Evolutionary conservation across 30 jellyfish, hydroid and myxozoan genomes (phyloP), one percentile per base, ranked within the genome.

Genomic region (Rhopilema esculentum): DNA sequence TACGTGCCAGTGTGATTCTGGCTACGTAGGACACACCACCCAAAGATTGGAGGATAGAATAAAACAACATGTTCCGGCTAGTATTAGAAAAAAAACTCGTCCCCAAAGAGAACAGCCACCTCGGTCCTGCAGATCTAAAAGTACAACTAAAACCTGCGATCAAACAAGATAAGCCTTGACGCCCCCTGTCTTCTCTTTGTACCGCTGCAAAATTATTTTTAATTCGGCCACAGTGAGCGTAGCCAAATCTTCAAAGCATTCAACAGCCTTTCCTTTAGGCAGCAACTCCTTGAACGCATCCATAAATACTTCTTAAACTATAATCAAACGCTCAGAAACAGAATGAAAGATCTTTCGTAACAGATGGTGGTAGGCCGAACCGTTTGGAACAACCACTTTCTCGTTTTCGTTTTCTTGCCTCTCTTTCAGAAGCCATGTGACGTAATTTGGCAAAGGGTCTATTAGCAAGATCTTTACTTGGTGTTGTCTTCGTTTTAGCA

Each of bases 101-200:
- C n/a, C n/a, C n/a, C n/a, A n/a, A n/a, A n/a, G n/a, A n/a, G n/a
- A n/a, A n/a, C n/a, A n/a, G n/a, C n/a, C n/a, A n/a, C n/a, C n/a
- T n/a, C n/a, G n/a, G n/a, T n/a, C n/a, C n/a, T n/a, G n/a, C n/a
- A n/a, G n/a, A n/a, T n/a, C n/a, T n/a, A n/a, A n/a, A n/a, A n/a
- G n/a, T n/a, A n/a, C n/a, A n/a, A n/a, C n/a, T n/a, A n/a, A n/a
- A n/a, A n/a, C n/a, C n/a, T n/a, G n/a, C n/a, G n/a, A n/a, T 21
- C 49, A 82, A 4, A 77, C 88, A 77, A 77, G 88, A 77, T 77
- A 30, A 48, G 62, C 88, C 24, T 77, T 77, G 82, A 77, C 83
- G 40, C 65, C 77, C 27, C 82, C 20, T 77, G 65, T 77, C 49
- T 77, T 77, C 88, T 77, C 77, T 25, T 77, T 77, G 53, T 77